Percentiles rank a stretch among this genome's conserved stretches.
phyloP scores from a whole-genome alignment of 1,140 invertebrate species.

The Oryzaephilus surinamensis region DNA sequence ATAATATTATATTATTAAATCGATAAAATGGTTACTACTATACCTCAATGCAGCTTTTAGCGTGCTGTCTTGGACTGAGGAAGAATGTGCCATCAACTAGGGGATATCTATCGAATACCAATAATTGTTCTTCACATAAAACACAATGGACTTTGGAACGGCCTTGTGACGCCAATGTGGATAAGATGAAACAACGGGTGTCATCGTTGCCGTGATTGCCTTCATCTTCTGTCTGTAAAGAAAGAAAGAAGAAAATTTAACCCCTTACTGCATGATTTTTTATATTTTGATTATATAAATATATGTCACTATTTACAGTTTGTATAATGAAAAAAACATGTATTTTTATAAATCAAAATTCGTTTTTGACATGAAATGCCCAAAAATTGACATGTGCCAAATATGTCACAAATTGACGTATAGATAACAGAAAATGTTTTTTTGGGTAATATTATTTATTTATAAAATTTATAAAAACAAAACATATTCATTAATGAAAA shows the following conservation, averaged over 20 bases:
- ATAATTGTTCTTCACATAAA: conserved; percentile 76
- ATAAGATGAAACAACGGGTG: conserved; percentile 85
- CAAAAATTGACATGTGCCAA: too few relatives aligned
- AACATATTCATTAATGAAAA: too few relatives aligned
- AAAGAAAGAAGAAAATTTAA: conserved; percentile 34
- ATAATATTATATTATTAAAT: background rate
- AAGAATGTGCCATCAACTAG: conserved; percentile 96
- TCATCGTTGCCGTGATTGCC: conserved; percentile 96
- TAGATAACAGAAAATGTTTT: too few relatives aligned
- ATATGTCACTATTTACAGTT: too few relatives aligned
- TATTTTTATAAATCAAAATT: too few relatives aligned
- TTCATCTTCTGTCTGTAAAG: conserved; percentile 90
- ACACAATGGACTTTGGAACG: conserved; percentile 77
- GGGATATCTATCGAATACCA: conserved; percentile 94
- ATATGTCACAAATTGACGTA: too few relatives aligned
- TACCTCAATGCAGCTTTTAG: conserved; percentile 73
- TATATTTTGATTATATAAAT: too few relatives aligned
- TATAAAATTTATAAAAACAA: too few relatives aligned
- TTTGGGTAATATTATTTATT: too few relatives aligned
- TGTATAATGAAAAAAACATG: conserved; percentile 2
- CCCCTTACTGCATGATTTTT: too few relatives aligned
- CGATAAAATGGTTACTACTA: conserved; percentile 24
- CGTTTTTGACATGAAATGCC: too few relatives aligned
- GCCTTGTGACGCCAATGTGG: conserved; percentile 75
- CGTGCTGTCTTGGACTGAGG: conserved; percentile 82